Evolutionary conservation across 1,140 invertebrate species (phyloP).

Genomic region (Pseudomyrmex dendroicus): DNA sequence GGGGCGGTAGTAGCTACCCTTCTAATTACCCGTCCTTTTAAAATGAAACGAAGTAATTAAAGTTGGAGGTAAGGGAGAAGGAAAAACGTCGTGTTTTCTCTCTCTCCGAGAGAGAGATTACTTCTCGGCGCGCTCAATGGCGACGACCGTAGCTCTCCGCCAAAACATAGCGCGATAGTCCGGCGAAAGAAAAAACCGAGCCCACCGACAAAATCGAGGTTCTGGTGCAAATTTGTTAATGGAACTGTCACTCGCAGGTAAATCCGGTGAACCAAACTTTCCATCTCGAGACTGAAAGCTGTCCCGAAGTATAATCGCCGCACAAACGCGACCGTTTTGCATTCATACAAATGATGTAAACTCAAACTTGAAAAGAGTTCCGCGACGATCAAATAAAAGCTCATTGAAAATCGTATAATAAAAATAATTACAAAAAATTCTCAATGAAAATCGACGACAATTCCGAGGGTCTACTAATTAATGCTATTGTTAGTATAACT

Average conservation of each 20-base stretch:
- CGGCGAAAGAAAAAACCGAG: slow-evolving; percentile 15
- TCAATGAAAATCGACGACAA: not conserved
- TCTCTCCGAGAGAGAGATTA: slow-evolving; percentile 59
- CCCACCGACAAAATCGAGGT: slow-evolving; percentile 57
- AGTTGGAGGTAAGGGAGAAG: slow-evolving; percentile 64
- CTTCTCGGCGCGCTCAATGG: slow-evolving; percentile 49
- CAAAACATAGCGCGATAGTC: slow-evolving; percentile 36
- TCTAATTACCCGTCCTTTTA: slow-evolving; percentile 69
- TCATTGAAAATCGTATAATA: not conserved
- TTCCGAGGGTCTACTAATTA: slow-evolving; percentile 3
- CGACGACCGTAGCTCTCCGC: slow-evolving; percentile 6
- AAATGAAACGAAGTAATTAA: slow-evolving; percentile 74
- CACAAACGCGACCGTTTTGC: slow-evolving; percentile 8
- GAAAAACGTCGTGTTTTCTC: slow-evolving; percentile 12
- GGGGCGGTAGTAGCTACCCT: slow-evolving; percentile 49
- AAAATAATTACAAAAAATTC: not conserved
- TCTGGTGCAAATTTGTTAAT: slow-evolving; percentile 62
- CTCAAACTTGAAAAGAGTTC: not conserved
- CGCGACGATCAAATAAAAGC: slow-evolving; percentile 6
- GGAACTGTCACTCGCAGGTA: slow-evolving; percentile 57
- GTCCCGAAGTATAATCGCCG: slow-evolving; percentile 48
- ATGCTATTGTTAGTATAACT: not conserved
- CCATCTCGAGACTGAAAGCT: slow-evolving; percentile 51
- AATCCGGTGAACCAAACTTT: slow-evolving; percentile 35
- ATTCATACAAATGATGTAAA: slow-evolving; percentile 45